Evolutionary conservation across 2,113 vertebrate species (phyloP), one percentile per base, ranked within the genome.

Genomic region (Macroglossus sobrinus): DNA sequence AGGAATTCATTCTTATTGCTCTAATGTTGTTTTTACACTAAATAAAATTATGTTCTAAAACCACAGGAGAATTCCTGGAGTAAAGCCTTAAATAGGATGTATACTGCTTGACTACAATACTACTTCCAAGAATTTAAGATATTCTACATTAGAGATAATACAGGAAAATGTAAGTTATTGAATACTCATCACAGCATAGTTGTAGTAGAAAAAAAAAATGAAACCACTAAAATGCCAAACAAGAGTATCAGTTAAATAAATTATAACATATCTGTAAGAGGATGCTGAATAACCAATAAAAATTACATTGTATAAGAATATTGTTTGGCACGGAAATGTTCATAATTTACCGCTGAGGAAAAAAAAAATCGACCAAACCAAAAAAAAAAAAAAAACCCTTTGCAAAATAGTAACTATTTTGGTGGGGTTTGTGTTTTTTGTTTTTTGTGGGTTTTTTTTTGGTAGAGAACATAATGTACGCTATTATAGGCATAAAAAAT

Each of bases 161-260:
- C 59, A 92, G 66, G 30, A 71, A 90, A 92, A 53, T 45, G 9
- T 47, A 78, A 66, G 3, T n/a, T 92, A 63, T 84, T 95, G 30
- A 85, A 69, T 71, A 85, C 7, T 90, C 64, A 64, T 75, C 10
- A 91, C 38, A 93, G 11, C 14, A 90, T n/a, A 66, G 16, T 80
- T 57, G 24, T 33, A 74, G 35, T 30, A 79, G 50, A 19, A 30
- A 35, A 30, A n/a, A 50, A 75, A 81, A 84, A 2, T 18, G 16
- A 93, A 94, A 59, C 40, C 22, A 81, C 47, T 57, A 92, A 90
- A 92, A 94, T 68, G 63, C 14, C 55, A 97, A 91, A 45, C 24
- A 91, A 89, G 40, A 81, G 8, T 82, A 91, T 12, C 50, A 40
- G 43, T 66, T 95, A 95, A 95, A 71, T 76, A 94, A 93, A 86